Conservation (phyloP, 2,888 invertebrate species). For the Escarpia spicata region DNA sequence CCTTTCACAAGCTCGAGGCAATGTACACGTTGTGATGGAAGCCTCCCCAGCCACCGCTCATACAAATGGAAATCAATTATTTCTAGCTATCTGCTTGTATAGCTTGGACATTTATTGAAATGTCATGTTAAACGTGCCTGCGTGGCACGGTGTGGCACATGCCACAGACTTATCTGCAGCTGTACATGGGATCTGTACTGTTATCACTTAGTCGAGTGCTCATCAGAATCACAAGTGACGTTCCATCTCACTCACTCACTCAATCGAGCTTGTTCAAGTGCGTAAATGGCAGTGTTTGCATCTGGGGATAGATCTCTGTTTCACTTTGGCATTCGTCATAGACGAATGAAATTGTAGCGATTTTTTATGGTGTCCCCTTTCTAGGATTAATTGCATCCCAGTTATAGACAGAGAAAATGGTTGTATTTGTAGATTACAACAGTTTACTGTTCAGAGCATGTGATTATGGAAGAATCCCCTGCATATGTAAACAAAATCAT, state of each 20-base stretch:
- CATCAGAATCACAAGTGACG: background rate
- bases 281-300: background rate
- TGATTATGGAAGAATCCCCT: too few relatives aligned
- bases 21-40: background rate
- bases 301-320: background rate
- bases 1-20: background rate
- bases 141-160: background rate
- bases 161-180: background rate
- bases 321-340: too few relatives aligned
- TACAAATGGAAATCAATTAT: background rate
- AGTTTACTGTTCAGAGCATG: too few relatives aligned
- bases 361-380: too few relatives aligned
- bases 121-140: background rate
- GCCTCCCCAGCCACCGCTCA: background rate
- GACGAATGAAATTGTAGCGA: too few relatives aligned
- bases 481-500: too few relatives aligned
- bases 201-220: background rate
- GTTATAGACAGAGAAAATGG: too few relatives aligned
- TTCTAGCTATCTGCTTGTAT: background rate
- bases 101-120: background rate
- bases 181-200: background rate
- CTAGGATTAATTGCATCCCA: too few relatives aligned
- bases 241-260: background rate
- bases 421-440: too few relatives aligned
- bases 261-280: background rate